phyloP scores from a whole-genome alignment of 2,113 vertebrate genomes.

The Rousettus leschenaultii region DNA sequence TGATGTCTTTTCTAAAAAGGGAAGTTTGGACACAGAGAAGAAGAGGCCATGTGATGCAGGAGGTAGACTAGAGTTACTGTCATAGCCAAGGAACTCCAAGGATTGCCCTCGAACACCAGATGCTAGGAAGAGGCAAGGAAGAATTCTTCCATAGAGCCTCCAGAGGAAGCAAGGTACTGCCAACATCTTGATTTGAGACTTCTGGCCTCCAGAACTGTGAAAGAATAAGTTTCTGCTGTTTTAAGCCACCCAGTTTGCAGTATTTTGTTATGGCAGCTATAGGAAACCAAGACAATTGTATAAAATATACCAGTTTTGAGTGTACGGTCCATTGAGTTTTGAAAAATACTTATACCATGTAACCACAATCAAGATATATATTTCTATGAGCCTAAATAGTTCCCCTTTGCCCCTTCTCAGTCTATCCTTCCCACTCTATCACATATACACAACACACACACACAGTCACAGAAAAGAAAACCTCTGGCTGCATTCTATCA shows the following conservation, averaged over 20 bases:
- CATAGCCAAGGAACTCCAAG: not conserved
- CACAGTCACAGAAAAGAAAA: not conserved
- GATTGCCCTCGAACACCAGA: not conserved
- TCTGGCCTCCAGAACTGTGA: not conserved
- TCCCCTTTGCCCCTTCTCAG: not conserved
- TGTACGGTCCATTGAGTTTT: not conserved
- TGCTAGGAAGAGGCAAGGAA: not conserved
- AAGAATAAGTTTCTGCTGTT: not conserved
- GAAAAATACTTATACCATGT: not conserved
- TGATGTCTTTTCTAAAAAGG: not conserved
- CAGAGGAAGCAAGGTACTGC: not conserved
- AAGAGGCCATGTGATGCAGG: not conserved
- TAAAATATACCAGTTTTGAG: not conserved
- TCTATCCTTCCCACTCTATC: rapidly evolving
- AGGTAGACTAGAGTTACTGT: not conserved
- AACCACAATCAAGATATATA: not conserved
- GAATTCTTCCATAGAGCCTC: not conserved
- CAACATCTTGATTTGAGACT: not conserved
- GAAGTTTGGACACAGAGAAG: not conserved
- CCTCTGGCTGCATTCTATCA: not conserved
- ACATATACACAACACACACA: not conserved
- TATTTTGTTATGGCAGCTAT: not conserved
- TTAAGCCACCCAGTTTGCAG: not conserved
- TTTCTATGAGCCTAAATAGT: not conserved
- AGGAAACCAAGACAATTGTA: not conserved